Evolutionary conservation across 2,797 vertebrate species (phyloP).

Genomic region (Pseudotriccus pelzelni): DNA sequence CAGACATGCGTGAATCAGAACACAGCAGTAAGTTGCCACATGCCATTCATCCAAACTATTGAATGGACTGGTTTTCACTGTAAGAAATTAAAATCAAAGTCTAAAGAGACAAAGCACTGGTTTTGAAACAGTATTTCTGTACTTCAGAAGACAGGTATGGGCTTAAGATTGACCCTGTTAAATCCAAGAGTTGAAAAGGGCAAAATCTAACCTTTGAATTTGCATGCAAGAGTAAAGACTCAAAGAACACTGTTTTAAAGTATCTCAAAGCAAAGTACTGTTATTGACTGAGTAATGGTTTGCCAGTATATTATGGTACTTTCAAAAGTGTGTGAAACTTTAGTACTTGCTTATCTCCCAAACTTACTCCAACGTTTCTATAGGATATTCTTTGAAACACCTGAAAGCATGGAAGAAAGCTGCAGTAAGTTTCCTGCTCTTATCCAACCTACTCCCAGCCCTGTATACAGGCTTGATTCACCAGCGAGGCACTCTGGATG

Average conservation of each 20-base stretch:
- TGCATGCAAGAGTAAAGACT: background rate
- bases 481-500: slow-evolving; percentile 90
- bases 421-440: slow-evolving; percentile 78
- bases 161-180: background rate
- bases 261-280: background rate
- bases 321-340: background rate
- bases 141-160: background rate
- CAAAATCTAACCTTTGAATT: background rate
- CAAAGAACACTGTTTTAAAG: background rate
- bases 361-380: background rate
- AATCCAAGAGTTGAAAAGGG: background rate
- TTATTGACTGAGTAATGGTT: background rate
- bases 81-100: background rate
- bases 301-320: background rate
- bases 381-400: slow-evolving; percentile 86
- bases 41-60: background rate
- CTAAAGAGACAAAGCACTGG: background rate
- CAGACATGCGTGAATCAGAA: background rate
- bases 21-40: background rate
- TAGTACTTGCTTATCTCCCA: background rate
- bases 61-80: background rate
- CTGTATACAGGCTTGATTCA: slow-evolving; percentile 93
- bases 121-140: background rate
- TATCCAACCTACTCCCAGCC: slow-evolving; percentile 82
- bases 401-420: slow-evolving; percentile 83